phyloP scores from a whole-genome alignment of 2,888 invertebrate species.

The Syrphus vitripennis region DNA sequence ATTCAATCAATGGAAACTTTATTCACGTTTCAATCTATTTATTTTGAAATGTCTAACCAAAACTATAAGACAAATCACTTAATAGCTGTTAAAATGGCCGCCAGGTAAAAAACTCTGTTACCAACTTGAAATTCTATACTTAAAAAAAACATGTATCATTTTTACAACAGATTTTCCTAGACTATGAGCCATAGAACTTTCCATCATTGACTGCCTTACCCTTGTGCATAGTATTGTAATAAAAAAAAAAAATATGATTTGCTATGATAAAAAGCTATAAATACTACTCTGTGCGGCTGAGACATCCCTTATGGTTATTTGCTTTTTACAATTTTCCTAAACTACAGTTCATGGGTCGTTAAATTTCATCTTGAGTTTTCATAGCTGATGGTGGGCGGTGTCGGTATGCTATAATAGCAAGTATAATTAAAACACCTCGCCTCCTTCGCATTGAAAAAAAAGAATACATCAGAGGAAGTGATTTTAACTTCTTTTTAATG shows the following conservation, averaged over 20 bases:
- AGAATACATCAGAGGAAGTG: slow-evolving; percentile 54
- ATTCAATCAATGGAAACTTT: too few species aligned
- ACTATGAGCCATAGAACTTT: background rate
- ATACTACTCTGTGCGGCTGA: slow-evolving; percentile 25
- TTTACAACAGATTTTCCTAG: background rate
- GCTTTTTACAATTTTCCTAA: slow-evolving; percentile 37
- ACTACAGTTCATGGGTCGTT: slow-evolving; percentile 35
- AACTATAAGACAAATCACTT: too few species aligned
- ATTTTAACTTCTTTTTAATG: slow-evolving; percentile 65
- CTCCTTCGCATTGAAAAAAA: background rate
- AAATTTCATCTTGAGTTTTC: slow-evolving; percentile 52
- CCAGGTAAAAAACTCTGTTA: too few species aligned
- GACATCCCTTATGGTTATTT: slow-evolving; percentile 38
- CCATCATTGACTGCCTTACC: background rate
- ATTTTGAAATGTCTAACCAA: too few species aligned
- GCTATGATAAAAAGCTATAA: slow-evolving; percentile 32
- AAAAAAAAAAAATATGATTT: slow-evolving; percentile 49
- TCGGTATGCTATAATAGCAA: background rate
- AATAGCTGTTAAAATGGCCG: too few species aligned
- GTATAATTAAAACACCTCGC: slow-evolving; percentile 53
- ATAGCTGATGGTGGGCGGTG: slow-evolving; percentile 16
- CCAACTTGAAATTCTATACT: too few species aligned
- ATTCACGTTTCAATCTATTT: too few species aligned
- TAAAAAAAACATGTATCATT: too few species aligned
- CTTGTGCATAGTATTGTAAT: slow-evolving; percentile 22